Base-by-base conservation (phyloP, 1,140 invertebrate species). In the Wasmannia auropunctata region DNA sequence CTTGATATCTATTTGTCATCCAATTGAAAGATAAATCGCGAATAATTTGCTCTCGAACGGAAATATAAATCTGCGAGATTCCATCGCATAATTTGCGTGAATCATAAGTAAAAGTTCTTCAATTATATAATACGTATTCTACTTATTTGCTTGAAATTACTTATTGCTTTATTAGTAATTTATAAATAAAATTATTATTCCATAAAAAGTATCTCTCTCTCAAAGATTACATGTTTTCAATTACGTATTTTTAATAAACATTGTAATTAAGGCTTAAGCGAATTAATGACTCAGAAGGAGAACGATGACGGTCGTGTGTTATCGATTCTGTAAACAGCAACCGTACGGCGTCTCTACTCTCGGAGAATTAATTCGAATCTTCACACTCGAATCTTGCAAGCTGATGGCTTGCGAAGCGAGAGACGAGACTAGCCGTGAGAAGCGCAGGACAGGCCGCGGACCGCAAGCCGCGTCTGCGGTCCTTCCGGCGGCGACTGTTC, bases 401-500 rank as follows among this genome's bases (percentile, higher is more conserved):
- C 54, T 40, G 51, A 25, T 31, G 69, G 40, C 46, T 80, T 63
- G 62, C 86, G 79, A 67, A 85, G 77, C 76, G 58, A 86, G 70
- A 19, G 63, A 40, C 63, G 56, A 31, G 60, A 34, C 51, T 84
- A 70, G 81, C 83, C 85, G 86, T 80, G 91, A 88, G 91, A 93
- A 91, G 88, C 85, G 74, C 86, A 72, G 86, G 60, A 86, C 86
- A 88, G 91, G 75, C 79, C 87, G 84, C 85, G 84, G 79, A 92
- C 91, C 90, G 91, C 91, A 93, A 88, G 91, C 91, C 80, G 65
- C 86, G 92, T 93, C 92, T 93, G 91, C 91, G 91, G 91, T 89
- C 91, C 87, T 91, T 90, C 89, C 87, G 86, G 86, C 74, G 70
- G 77, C 49, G 70, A 77, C 80, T 74, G 70, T 34, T 84, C 62